These are phyloP conservation scores for Timema podura DNA, from an alignment of 2,888 invertebrate genomes.

Conservation along the genomic window DNA sequence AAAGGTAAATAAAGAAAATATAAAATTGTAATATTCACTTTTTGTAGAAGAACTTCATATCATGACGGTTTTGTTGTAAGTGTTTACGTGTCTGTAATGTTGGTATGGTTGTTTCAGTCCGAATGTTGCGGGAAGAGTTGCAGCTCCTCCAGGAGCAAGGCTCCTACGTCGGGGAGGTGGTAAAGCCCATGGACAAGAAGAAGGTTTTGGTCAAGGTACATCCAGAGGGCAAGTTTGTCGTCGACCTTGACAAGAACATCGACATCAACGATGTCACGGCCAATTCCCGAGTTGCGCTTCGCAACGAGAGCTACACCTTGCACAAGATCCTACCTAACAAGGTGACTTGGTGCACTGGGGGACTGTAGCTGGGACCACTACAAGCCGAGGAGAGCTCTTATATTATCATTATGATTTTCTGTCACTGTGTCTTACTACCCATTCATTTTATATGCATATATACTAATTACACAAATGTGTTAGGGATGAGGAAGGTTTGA, in stretches of 20 bases:
- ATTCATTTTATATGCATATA: too few relatives aligned
- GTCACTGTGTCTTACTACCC: background rate
- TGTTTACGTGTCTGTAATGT: too few relatives aligned
- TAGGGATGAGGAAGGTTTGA: too few relatives aligned
- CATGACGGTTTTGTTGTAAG: background rate
- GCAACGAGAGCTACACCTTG: constrained; percentile 97
- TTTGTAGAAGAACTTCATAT: background rate
- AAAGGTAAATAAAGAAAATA: constrained; percentile 62
- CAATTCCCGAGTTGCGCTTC: constrained; percentile 93
- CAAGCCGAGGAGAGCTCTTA: too few relatives aligned
- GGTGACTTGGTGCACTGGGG: constrained; percentile 43
- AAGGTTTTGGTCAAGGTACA: constrained; percentile 99
- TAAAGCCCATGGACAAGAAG: constrained; percentile 99
- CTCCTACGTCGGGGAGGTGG: constrained; percentile 98
- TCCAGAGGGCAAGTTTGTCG: constrained; percentile 99
- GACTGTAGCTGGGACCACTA: too few relatives aligned
- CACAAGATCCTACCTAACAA: constrained; percentile 99
- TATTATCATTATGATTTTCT: background rate
- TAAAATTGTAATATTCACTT: background rate
- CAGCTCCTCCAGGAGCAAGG: constrained; percentile 95
- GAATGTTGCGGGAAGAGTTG: constrained; percentile 95
- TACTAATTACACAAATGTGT: too few relatives aligned
- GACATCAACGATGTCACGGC: constrained; percentile 97
- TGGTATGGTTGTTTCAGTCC: constrained; percentile 55
- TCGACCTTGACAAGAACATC: constrained; percentile 98